Percentiles rank a stretch among this genome's conserved stretches.
Evolutionary conservation across 2,113 vertebrate genomes (phyloP).

Genomic region (Bucco capensis): DNA sequence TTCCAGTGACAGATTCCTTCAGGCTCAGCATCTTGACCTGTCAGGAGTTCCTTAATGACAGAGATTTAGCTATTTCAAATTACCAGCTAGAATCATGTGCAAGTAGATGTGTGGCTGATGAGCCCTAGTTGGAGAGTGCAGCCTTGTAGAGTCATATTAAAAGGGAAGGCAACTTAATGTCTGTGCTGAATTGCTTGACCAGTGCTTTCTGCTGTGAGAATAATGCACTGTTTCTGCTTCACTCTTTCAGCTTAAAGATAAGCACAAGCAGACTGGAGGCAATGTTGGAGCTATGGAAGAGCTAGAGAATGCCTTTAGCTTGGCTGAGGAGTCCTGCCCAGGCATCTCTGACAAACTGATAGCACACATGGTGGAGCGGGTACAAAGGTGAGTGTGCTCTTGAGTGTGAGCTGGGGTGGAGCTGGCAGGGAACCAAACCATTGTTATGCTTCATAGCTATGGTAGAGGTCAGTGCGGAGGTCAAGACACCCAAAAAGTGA

Average conservation of each 20-base stretch:
- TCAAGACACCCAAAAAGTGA: background rate
- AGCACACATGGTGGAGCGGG: conserved; percentile 89
- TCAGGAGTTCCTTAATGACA: background rate
- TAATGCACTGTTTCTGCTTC: background rate
- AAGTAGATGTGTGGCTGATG: background rate
- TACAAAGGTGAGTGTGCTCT: conserved; percentile 79
- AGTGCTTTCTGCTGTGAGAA: background rate
- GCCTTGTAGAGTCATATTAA: background rate
- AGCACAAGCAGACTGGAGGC: conserved; percentile 83
- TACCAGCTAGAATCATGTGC: background rate
- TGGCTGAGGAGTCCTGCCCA: conserved; percentile 92
- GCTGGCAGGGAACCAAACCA: accelerated
- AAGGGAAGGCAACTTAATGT: background rate
- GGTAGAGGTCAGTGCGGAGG: background rate
- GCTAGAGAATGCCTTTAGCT: conserved; percentile 95
- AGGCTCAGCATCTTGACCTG: background rate
- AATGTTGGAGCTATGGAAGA: conserved; percentile 89
- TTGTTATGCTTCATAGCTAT: accelerated
- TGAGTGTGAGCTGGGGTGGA: accelerated
- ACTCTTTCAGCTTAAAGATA: conserved; percentile 83
- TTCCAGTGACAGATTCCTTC: background rate
- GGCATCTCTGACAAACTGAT: conserved; percentile 93
- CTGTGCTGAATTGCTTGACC: background rate
- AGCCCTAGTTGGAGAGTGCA: accelerated
- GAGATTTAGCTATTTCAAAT: background rate